phyloP scores from a whole-genome alignment of 2,888 invertebrate species.

The Pterostichus madidus region DNA sequence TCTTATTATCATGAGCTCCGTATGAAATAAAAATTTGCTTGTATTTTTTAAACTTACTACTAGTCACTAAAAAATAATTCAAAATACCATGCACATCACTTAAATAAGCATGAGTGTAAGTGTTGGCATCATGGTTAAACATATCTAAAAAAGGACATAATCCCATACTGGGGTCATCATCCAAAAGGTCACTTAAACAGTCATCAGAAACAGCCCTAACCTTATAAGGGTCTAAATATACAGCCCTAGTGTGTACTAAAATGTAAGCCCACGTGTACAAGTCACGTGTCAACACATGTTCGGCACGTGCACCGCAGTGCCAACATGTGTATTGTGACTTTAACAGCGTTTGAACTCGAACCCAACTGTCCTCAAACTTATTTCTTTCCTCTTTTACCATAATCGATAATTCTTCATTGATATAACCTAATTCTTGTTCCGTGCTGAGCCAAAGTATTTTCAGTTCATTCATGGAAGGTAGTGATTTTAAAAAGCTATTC shows the following conservation, averaged over 20 bases:
- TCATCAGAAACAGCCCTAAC: slow-evolving; percentile 75
- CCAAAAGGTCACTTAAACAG: slow-evolving; percentile 75
- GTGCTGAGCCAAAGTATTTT: slow-evolving; percentile 85
- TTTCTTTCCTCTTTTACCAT: slow-evolving; percentile 79
- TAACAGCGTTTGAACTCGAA: slow-evolving; percentile 77
- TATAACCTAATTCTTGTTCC: slow-evolving; percentile 78
- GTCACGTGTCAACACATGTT: slow-evolving; percentile 79
- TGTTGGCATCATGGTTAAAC: slow-evolving; percentile 89
- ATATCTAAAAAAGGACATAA: slow-evolving; percentile 94
- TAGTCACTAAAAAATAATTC: slow-evolving; percentile 80
- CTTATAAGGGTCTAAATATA: slow-evolving; percentile 83
- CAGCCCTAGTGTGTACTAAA: slow-evolving; percentile 91
- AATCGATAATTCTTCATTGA: slow-evolving; percentile 81
- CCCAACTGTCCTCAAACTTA: slow-evolving; percentile 76
- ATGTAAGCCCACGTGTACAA: slow-evolving; percentile 90
- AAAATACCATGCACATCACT: slow-evolving; percentile 73
- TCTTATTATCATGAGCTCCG: slow-evolving; percentile 89
- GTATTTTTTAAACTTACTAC: slow-evolving; percentile 80
- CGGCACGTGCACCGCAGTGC: slow-evolving; percentile 76
- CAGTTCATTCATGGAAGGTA: slow-evolving; percentile 81
- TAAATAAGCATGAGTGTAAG: slow-evolving; percentile 78
- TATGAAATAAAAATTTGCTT: slow-evolving; percentile 94
- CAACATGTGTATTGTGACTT: slow-evolving; percentile 74
- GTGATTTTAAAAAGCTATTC: slow-evolving; percentile 83
- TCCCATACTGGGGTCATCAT: slow-evolving; percentile 84